A percentile compares a stretch with the other conserved stretches of the same genome.
These are phyloP conservation scores for Perizoma affinitatum DNA, from an alignment of 2,888 invertebrate species.

Conservation along the genomic window DNA sequence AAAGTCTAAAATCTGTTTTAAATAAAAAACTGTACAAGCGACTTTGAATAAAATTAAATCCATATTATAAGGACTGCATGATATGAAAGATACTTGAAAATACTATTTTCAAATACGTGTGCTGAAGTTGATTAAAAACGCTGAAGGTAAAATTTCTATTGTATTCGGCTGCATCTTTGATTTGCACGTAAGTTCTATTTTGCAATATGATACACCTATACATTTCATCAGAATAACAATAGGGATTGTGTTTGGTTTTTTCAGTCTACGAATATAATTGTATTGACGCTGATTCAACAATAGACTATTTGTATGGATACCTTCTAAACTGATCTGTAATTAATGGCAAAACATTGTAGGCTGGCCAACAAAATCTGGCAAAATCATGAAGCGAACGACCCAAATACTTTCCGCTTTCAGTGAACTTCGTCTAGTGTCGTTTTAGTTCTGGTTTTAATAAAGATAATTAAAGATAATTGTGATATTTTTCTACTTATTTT, in stretches of 20 bases:
- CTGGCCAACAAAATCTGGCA: too few relatives aligned
- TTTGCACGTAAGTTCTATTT: constrained; percentile 22
- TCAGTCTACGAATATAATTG: constrained; percentile 14
- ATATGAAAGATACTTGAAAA: background rate
- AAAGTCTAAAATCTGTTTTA: too few relatives aligned
- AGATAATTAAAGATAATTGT: too few relatives aligned
- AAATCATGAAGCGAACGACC: too few relatives aligned
- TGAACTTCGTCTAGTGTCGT: too few relatives aligned
- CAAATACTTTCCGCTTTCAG: too few relatives aligned
- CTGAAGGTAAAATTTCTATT: constrained; percentile 20
- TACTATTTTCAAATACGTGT: too few relatives aligned
- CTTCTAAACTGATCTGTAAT: constrained; percentile 2
- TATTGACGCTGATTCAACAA: constrained; percentile 20
- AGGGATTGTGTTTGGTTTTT: constrained; percentile 28
- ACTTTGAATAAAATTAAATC: too few relatives aligned
- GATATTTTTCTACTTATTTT: background rate
- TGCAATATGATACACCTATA: constrained; percentile 17
- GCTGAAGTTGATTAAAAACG: constrained; percentile 9
- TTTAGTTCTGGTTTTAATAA: too few relatives aligned
- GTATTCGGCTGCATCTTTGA: constrained; percentile 22
- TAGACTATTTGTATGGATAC: constrained; percentile 11
- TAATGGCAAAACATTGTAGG: constrained; percentile 3
- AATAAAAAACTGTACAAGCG: too few relatives aligned
- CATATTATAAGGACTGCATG: too few relatives aligned
- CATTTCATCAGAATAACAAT: constrained; percentile 23